Evolutionary conservation across 1,140 invertebrate genomes (phyloP).

Genomic region (Plutomurus gul): DNA sequence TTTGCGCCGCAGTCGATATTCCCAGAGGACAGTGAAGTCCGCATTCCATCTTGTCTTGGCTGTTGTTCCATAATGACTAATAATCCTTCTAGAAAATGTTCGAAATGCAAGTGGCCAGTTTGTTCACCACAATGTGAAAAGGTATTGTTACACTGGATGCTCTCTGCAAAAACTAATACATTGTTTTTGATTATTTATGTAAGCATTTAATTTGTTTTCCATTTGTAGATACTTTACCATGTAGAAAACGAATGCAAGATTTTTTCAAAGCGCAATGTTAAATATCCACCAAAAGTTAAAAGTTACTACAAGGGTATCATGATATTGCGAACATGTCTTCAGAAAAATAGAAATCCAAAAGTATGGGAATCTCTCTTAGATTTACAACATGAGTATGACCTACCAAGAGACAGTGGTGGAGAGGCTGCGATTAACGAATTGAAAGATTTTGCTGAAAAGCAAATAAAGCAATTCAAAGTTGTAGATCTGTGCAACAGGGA

Average conservation of each 20-base stretch:
- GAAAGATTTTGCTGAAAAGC: background rate
- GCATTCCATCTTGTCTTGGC: conserved; percentile 31
- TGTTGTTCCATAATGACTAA: conserved; percentile 35
- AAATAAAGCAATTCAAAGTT: background rate
- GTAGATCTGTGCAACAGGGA: background rate
- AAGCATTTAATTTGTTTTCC: background rate
- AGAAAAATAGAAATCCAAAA: background rate
- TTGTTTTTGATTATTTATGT: background rate
- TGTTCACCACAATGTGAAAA: conserved; percentile 29
- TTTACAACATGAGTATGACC: conserved; percentile 12
- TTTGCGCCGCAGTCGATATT: background rate
- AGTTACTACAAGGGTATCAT: conserved; percentile 38
- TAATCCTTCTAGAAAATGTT: conserved; percentile 20
- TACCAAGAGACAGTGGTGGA: conserved; percentile 1
- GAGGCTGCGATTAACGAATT: background rate
- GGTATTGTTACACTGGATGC: no score
- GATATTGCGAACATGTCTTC: conserved; percentile 30
- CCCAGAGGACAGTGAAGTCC: background rate
- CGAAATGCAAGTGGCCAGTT: conserved; percentile 34
- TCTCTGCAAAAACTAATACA: no score
- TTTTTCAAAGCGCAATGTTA: conserved; percentile 7
- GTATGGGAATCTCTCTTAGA: background rate
- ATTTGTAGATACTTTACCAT: background rate
- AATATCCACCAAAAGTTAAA: conserved; percentile 30
- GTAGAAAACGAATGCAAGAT: conserved; percentile 33